Percentiles rank a stretch among this genome's conserved stretches.
Evolutionary conservation across 2,888 invertebrate species (phyloP).

Genomic region (Meiosimyza platycephala): DNA sequence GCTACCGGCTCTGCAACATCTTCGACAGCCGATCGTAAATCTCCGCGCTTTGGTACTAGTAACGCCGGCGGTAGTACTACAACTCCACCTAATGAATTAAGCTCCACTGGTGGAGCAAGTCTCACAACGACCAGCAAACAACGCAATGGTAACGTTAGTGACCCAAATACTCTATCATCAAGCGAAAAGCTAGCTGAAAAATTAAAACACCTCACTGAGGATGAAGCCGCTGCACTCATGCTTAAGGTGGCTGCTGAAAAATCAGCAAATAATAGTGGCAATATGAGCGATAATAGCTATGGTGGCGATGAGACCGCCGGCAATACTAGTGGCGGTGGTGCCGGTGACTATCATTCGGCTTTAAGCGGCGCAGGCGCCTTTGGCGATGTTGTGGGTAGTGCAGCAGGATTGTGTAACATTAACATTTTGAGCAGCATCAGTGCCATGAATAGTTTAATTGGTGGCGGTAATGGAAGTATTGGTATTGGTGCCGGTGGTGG

Average conservation of each 20-base stretch:
- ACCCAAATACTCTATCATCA: constrained; percentile 24
- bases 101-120: constrained; percentile 34
- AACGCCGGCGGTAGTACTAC: constrained; percentile 4
- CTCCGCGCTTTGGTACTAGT: constrained; percentile 30
- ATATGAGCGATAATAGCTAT: constrained; percentile 57
- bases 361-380: constrained; percentile 56
- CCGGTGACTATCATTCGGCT: constrained; percentile 57
- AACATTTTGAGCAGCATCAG: constrained; percentile 64
- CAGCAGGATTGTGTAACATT: constrained; percentile 60
- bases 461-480: constrained; percentile 52
- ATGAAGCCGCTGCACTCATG: constrained; percentile 60
- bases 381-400: constrained; percentile 57
- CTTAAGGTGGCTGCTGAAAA: constrained; percentile 61
- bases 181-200: constrained; percentile 50
- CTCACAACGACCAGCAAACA: constrained; percentile 9
- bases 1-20: constrained; percentile 30
- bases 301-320: constrained; percentile 52
- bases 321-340: constrained; percentile 44
- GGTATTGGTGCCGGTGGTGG: constrained; percentile 67
- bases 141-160: constrained; percentile 27
- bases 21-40: constrained; percentile 34
- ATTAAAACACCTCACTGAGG: constrained; percentile 59
- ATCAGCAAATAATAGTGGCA: constrained; percentile 52
- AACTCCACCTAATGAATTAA: constrained; percentile 36
- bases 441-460: constrained; percentile 64